Evolutionary conservation across 2,888 invertebrate genomes (phyloP), one percentile per base, ranked within the genome.

Genomic region (Anoplius nigerrimus): DNA sequence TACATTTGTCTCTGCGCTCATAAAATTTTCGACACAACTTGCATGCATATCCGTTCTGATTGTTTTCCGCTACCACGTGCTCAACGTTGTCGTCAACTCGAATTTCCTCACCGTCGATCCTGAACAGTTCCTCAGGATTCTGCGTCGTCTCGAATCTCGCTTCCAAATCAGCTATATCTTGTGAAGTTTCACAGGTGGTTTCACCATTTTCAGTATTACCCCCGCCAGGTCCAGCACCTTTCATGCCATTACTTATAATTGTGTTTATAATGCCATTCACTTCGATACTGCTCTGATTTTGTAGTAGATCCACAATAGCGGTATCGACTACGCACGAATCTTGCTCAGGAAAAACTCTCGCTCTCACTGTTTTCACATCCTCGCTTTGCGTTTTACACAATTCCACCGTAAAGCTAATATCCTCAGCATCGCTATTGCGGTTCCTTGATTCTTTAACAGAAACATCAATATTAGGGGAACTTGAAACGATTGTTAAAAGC

Each of bases 1-100:
- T 88, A 66, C 89, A 89, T 66, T 89, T 89, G 60, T 89, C 89
- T 4, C 85, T 83, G 2, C 89, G 84, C 54, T 88, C 88, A 57
- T 89, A 89, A 13, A 87, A 80, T 59, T 88, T 89, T 0, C 80
- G 80, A 59, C 89, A 89, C 8, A 89, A 64, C 69, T 87, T 87
- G 62, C 89, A 89, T 0, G 85, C 77, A 48, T 89, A 89, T 34
- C 85, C 86, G 2, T 81, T 82, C 52, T 87, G 87, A 61, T 83
- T 83, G 34, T 34, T 34, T 22, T 84, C 87, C 3, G 83, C 75
- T 8, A 78, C 77, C 0, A 86, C 70, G 8, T 83, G 86, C 22
- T 88, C 87, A 24, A 89, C 84, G 42, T 89, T 88, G 27, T 88
- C 87, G 57, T 89, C 88, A 13, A 89, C 88, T 4, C 85, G 84